Percentiles rank a stretch among this genome's conserved stretches.
Evolutionary conservation across 2,797 vertebrate genomes (phyloP).

Genomic region (Fistularia tabacaria): DNA sequence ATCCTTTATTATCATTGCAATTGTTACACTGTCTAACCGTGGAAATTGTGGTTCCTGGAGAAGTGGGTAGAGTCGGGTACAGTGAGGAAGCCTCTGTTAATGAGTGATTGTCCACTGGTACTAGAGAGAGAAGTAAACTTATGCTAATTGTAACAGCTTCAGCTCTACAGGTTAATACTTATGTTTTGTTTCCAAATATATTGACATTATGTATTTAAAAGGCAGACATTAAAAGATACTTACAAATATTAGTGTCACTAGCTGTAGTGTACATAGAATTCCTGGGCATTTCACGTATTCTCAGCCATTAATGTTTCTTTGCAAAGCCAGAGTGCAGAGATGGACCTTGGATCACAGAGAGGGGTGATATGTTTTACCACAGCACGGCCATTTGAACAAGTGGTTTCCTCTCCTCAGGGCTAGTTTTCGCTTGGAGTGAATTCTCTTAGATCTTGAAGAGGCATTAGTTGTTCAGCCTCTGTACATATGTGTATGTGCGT

Average conservation of each 20-base stretch:
- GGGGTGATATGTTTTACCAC: constrained; percentile 10
- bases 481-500: neutral
- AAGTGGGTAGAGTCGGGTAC: neutral
- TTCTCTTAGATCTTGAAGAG: neutral
- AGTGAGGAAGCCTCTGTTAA: constrained; percentile 1
- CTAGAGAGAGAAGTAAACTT: too few species aligned
- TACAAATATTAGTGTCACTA: too few species aligned
- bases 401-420: constrained; percentile 27
- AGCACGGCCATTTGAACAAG: constrained; percentile 8
- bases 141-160: neutral
- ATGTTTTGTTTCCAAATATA: too few species aligned
- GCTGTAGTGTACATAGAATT: too few species aligned
- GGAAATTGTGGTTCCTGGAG: neutral
- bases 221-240: too few species aligned
- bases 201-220: too few species aligned
- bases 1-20: neutral
- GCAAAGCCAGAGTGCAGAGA: constrained; percentile 19
- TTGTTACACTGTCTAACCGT: constrained; percentile 1
- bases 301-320: constrained; percentile 1
- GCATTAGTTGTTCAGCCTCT: constrained; percentile 10
- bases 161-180: neutral
- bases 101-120: neutral
- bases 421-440: constrained; percentile 15
- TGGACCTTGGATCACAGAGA: neutral
- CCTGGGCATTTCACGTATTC: too few species aligned